Conservation (phyloP, 2,113 vertebrate species). For the Limanda limanda region DNA sequence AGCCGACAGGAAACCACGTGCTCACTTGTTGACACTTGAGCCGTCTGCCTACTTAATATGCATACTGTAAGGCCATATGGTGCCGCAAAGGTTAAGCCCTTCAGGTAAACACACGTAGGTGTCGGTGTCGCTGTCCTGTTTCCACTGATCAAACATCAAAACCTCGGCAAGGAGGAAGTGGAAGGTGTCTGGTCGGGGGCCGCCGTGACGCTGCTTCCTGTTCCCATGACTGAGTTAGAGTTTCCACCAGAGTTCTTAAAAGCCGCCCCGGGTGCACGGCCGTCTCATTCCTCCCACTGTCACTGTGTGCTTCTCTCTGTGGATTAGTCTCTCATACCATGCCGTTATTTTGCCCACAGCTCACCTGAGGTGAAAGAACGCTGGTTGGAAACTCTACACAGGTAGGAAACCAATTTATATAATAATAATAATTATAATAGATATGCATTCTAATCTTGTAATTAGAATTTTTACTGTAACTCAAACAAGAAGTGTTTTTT, state of each 20-base stretch:
- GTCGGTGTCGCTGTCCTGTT: slow-evolving; percentile 42
- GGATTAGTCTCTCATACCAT: slow-evolving; percentile 82
- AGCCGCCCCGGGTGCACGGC: slow-evolving; percentile 45
- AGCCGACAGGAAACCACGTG: neutral
- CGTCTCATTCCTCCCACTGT: slow-evolving; percentile 64
- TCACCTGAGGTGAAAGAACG: slow-evolving; percentile 84
- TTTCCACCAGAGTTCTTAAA: slow-evolving; percentile 84
- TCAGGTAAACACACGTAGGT: slow-evolving; percentile 25
- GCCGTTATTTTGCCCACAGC: slow-evolving; percentile 79
- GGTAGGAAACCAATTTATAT: slow-evolving; percentile 80
- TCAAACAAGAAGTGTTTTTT: neutral
- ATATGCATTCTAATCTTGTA: neutral
- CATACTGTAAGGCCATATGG: too few relatives aligned
- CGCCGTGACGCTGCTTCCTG: slow-evolving; percentile 91
- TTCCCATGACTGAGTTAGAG: slow-evolving; percentile 77
- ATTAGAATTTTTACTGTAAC: neutral
- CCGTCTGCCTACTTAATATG: neutral
- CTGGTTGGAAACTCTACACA: slow-evolving; percentile 84
- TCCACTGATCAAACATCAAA: slow-evolving; percentile 63
- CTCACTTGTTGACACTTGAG: neutral
- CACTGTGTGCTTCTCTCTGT: slow-evolving; percentile 31
- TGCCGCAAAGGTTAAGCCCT: neutral
- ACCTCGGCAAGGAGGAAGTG: slow-evolving; percentile 87
- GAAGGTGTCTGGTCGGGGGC: slow-evolving; percentile 70
- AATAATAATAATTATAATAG: too few relatives aligned